Evolutionary conservation across 2,888 invertebrate species (phyloP).

Genomic region (Trichopria drosophilae): DNA sequence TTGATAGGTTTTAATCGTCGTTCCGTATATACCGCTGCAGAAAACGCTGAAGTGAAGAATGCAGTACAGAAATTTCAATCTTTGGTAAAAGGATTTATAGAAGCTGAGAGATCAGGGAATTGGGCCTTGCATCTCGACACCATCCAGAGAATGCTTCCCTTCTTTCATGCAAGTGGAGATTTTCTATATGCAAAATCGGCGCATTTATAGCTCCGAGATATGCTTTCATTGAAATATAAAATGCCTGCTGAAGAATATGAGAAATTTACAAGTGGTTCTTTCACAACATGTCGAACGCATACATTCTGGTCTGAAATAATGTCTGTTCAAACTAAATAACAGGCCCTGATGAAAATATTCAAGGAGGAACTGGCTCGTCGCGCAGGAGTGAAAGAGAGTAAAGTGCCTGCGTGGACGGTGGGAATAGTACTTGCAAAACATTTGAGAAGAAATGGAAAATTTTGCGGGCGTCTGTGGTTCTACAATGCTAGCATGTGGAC

Average conservation of each 20-base stretch:
- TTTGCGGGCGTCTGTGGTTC: not conserved
- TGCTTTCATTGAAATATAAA: not conserved
- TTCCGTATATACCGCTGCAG: too few species aligned
- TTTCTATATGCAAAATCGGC: conserved; percentile 49
- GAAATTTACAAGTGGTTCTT: not conserved
- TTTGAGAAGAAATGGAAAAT: not conserved
- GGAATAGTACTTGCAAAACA: conserved; percentile 3
- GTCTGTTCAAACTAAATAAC: conserved; percentile 3
- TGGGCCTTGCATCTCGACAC: too few species aligned
- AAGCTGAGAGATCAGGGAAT: conserved; percentile 44
- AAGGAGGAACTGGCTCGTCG: not conserved
- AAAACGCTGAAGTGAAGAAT: too few species aligned
- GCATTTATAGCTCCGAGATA: conserved; percentile 42
- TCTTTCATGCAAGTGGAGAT: conserved; percentile 52
- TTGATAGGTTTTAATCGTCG: too few species aligned
- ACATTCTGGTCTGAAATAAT: conserved; percentile 8
- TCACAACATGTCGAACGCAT: conserved; percentile 26
- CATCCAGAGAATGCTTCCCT: too few species aligned
- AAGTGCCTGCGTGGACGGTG: not conserved
- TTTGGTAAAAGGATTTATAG: conserved; percentile 44
- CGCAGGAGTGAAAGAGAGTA: too few species aligned
- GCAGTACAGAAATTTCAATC: too few species aligned
- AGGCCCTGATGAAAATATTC: not conserved
- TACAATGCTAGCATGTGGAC: conserved; percentile 31
- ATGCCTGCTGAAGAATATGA: too few species aligned